phyloP scores from a whole-genome alignment of 2,888 invertebrate genomes.

The Eupsilia transversa region DNA sequence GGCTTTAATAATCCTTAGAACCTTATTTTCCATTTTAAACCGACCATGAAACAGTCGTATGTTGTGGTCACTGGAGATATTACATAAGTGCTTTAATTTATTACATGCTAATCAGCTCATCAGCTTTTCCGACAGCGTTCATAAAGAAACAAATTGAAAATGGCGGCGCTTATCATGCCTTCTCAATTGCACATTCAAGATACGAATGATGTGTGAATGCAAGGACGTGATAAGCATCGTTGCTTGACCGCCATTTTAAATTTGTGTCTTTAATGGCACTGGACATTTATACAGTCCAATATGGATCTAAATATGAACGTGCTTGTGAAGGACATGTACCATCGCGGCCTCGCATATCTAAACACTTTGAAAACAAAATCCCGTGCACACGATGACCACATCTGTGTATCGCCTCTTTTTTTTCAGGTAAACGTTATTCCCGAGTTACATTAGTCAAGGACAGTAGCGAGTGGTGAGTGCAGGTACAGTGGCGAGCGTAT shows the following conservation, averaged over 20 bases:
- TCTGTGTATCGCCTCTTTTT: too few relatives aligned
- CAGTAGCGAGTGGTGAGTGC: too few relatives aligned
- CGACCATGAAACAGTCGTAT: neutral
- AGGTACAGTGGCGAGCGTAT: too few relatives aligned
- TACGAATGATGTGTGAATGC: neutral
- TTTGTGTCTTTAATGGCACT: neutral
- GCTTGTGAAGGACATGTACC: too few relatives aligned
- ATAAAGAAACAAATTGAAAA: neutral
- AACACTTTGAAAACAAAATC: too few relatives aligned
- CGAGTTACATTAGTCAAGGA: too few relatives aligned
- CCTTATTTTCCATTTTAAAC: neutral
- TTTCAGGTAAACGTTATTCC: too few relatives aligned
- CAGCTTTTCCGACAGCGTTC: neutral
- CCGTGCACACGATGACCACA: too few relatives aligned
- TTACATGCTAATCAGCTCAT: neutral
- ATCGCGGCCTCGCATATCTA: too few relatives aligned
- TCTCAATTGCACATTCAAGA: neutral
- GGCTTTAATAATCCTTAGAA: too few relatives aligned
- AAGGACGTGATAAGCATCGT: neutral
- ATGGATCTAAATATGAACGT: neutral
- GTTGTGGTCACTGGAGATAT: too few relatives aligned
- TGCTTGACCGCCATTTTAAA: neutral
- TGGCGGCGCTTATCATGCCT: too few relatives aligned
- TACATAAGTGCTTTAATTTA: neutral
- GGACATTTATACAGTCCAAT: neutral